Base-by-base conservation (phyloP, 1,140 invertebrate genomes). In the Habropoda laboriosa region DNA sequence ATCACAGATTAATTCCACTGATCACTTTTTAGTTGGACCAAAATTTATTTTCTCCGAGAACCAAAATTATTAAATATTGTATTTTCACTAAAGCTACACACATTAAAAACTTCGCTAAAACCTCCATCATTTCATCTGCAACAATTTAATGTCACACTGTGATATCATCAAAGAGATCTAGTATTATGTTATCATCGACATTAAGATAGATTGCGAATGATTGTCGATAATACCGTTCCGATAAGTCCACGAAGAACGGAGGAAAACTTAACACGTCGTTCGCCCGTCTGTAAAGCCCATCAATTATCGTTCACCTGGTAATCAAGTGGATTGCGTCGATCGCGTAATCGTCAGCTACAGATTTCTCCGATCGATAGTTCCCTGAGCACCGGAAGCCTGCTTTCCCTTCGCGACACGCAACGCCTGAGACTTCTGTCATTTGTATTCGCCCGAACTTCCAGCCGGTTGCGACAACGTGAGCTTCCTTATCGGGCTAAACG, bases 401-500 rank as follows among this genome's bases (percentile, higher is more conserved):
- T 83, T 83, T 83, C 68, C 81, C 55, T 53, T 30, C 8, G 13
- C n/a, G 61, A 66, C 63, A 61, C 51, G 73, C 38, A 77, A 75
- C 32, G 45, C 2, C 5, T 27, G 18, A 27, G 8, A 55, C 32
- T 42, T 24, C 30, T 8, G 30, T 49, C 64, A 63, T 83, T 83
- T 67, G 58, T 49, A 67, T 67, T 76, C 60, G 60, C 10, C 30
- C 5, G 35, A 57, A 72, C 67, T 67, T 60, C 55, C 18, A 13
- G 27, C 35, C n/a, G n/a, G 53, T 61, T 61, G 47, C 45, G 67
- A 79, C 76, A 83, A 63, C 66, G 10, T n/a, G 27, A 10, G n/a
- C 7, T 47, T 38, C 27, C 49, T 83, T 72, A 67, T 61, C 55
- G 53, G 21, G 30, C 16, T 47, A 78, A 64, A 83, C 40, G 7